Base-by-base conservation (phyloP, 2,113 vertebrate species). In the Nesoenas mayeri region DNA sequence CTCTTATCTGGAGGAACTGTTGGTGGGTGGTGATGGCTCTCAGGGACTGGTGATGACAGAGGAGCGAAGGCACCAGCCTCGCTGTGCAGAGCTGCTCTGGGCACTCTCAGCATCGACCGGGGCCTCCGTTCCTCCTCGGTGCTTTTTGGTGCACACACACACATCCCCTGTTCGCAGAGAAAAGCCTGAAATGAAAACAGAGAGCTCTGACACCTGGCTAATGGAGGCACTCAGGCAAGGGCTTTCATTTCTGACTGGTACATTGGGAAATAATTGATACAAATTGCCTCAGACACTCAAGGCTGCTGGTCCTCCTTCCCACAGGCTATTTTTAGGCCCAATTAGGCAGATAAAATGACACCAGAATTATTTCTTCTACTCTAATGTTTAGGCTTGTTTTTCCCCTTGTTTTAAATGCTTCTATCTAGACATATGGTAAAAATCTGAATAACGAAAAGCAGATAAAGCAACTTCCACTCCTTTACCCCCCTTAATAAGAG, bases 11-110 rank as follows among this genome's bases (percentile, higher is more conserved):
- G 5, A 88, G 93, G 92, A 86, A 75, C 75, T 85, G 88, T 11
- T 97, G 95, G 85, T 90, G 91, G 89, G 93, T 85, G 93, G 91
- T 95, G 93, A 96, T 88, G 62, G 87, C 87, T 94, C 84, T 70
- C 87, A 88, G 93, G 89, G 93, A 48, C 83, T 88, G 89, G 67
- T 79, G 38, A 57, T 88, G 77, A 78, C 79, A 88, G 70, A 69
- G 89, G 10, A 71, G n/a, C 4, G 26, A 62, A 74, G 40, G 88
- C 62, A 36, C 70, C 66, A 19, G 21, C 64, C 74, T 31, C 47
- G 2, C 80, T 47, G 18, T 54, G 9, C 51, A 67, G 66, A 89
- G n/a, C 61, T 82, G 38, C 85, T 85, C 77, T 48, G 56, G 71
- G 61, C 57, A 73, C 48, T 65, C 51, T 93, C 86, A 61, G 81